phyloP scores from a whole-genome alignment of 2,888 invertebrate species.

The Thymelicus acteon region DNA sequence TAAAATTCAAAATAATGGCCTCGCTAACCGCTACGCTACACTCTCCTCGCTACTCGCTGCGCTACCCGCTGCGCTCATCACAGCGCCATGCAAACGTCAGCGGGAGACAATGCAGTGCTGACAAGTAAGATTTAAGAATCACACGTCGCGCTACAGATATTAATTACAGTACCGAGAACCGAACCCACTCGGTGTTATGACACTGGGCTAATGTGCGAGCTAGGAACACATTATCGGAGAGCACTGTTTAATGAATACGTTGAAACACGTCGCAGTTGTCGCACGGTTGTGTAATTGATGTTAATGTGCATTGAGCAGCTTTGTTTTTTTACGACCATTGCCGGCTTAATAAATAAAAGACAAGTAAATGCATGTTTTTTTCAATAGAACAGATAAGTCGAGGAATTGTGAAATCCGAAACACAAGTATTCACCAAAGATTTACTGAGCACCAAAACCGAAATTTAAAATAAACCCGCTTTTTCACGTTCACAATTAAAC shows the following conservation, averaged over 20 bases:
- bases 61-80: constrained; percentile 40
- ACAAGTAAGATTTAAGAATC: constrained; percentile 45
- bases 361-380: too few relatives aligned
- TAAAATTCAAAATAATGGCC: too few relatives aligned
- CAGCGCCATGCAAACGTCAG: neutral
- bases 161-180: constrained; percentile 45
- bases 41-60: neutral
- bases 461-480: too few relatives aligned
- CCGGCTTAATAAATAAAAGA: neutral
- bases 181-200: constrained; percentile 14
- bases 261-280: neutral
- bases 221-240: constrained; percentile 2
- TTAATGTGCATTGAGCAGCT: neutral
- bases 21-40: too few relatives aligned
- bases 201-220: constrained; percentile 7
- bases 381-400: too few relatives aligned
- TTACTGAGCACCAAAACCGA: too few relatives aligned
- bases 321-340: neutral
- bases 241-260: neutral
- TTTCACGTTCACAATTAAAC: too few relatives aligned
- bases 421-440: too few relatives aligned
- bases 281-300: neutral
- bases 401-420: too few relatives aligned
- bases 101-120: constrained; percentile 39
- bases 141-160: constrained; percentile 44